Evolutionary conservation across 2,113 vertebrate species (phyloP).

Genomic region (Galemys pyrenaicus): DNA sequence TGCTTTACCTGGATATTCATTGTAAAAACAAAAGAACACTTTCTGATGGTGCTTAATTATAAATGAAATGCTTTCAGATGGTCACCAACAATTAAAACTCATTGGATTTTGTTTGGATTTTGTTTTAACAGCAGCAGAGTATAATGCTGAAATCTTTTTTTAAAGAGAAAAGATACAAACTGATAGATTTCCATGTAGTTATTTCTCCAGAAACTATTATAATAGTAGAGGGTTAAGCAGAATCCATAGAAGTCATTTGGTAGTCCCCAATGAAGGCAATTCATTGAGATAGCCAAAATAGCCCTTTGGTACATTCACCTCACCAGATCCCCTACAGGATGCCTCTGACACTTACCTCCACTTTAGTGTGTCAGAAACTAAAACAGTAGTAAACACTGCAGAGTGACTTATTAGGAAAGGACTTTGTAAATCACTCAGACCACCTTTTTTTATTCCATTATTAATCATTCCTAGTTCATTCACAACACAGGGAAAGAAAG

Average conservation of each 20-base stretch:
- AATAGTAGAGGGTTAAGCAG: background rate
- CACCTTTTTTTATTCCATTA: background rate
- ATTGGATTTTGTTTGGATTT: background rate
- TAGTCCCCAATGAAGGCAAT: background rate
- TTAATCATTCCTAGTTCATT: constrained; percentile 59
- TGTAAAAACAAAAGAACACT: background rate
- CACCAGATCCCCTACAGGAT: background rate
- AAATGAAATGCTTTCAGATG: constrained; percentile 37
- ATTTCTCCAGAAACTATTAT: constrained; percentile 2
- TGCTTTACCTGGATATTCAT: background rate
- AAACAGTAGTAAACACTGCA: background rate
- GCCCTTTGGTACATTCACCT: background rate
- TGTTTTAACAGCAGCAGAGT: background rate
- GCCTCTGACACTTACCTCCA: background rate
- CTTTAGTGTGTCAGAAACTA: background rate
- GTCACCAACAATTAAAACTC: background rate
- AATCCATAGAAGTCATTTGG: background rate
- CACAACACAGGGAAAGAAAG: constrained; percentile 40
- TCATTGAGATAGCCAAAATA: constrained; percentile 13
- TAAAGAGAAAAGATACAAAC: background rate
- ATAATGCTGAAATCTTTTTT: background rate
- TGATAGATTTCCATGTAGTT: background rate
- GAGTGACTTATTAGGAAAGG: constrained; percentile 44
- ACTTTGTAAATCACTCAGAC: background rate
- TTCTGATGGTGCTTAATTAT: constrained; percentile 12